Conservation (phyloP, 2,888 invertebrate genomes). For the Leptothorax acervorum region DNA sequence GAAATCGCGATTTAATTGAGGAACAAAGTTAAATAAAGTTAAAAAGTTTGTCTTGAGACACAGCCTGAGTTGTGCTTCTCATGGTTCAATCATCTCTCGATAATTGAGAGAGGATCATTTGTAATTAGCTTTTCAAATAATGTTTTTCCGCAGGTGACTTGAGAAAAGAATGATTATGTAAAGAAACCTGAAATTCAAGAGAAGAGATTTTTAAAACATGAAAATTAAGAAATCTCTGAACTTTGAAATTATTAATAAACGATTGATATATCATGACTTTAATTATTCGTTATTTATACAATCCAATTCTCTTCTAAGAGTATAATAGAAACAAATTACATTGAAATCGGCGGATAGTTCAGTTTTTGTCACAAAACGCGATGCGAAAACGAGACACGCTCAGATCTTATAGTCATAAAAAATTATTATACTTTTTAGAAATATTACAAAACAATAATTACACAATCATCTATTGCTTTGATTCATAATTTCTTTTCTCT, state of each 20-base stretch:
- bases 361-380: not conserved
- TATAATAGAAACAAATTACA: not conserved
- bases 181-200: not conserved
- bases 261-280: not conserved
- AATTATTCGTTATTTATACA: not conserved
- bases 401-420: not conserved
- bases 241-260: not conserved
- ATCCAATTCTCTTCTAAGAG: not conserved
- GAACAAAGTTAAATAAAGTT: not conserved
- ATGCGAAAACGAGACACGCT: not conserved
- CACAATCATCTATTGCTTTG: not conserved
- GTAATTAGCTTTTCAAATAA: not conserved
- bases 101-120: not conserved
- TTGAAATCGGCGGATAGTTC: not conserved
- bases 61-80: not conserved
- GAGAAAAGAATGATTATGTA: not conserved
- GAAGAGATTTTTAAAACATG: not conserved
- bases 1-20: not conserved
- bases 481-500: not conserved
- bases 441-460: conserved; percentile 6
- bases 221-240: not conserved
- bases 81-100: not conserved
- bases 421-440: not conserved
- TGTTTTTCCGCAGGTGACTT: not conserved
- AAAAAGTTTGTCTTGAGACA: not conserved